Base-by-base conservation (phyloP, 2,797 vertebrate genomes). In the Cyprinodon diabolis region DNA sequence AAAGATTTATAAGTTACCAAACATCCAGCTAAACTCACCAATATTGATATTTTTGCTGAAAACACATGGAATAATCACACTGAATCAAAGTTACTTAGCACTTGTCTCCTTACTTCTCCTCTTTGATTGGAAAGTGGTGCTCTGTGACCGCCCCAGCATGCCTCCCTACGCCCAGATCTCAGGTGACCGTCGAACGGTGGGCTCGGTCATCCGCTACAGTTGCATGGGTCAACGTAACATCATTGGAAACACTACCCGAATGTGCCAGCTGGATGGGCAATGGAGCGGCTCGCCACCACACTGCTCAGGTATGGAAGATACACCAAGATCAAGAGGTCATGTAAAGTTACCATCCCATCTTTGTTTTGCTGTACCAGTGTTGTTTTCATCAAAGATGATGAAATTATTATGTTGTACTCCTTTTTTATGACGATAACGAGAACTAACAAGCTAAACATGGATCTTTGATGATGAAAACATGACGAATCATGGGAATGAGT, bases 281-380 rank as follows among this genome's bases (percentile, higher is more conserved):
- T 99, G 98, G 98, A 99, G 97, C 75, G 96, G 97, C 75, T 97
- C 97, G 2, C 95, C 96, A 12, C 97, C 98, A 0, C 98, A 99
- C 92, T 99, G 98, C 93, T 98, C 98, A 14, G 98, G 98, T 99
- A 96, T 2, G 67, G 66, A 77, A 67, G 80, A 72, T 79, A 72
- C 78, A 67, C 58, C 75, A 71, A 80, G 70, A 75, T 52, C 48
- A 68, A 81, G 73, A 37, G 35, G 40, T 65, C 43, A 17, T 54
- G 10, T 10, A 62, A 17, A 66, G n/a, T 13, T 56, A 62, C 40
- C 21, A 45, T 11, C 45, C 37, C 45, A 14, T 23, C 9, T 8
- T 11, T 2, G 5, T 14, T 68, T 74, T 1, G 0, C 47, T 78
- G 35, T 0, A 6, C 65, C 30, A 30, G 30, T 2, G 30, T 30